phyloP scores from a whole-genome alignment of 2,888 invertebrate species.

The Melanchra persicariae region DNA sequence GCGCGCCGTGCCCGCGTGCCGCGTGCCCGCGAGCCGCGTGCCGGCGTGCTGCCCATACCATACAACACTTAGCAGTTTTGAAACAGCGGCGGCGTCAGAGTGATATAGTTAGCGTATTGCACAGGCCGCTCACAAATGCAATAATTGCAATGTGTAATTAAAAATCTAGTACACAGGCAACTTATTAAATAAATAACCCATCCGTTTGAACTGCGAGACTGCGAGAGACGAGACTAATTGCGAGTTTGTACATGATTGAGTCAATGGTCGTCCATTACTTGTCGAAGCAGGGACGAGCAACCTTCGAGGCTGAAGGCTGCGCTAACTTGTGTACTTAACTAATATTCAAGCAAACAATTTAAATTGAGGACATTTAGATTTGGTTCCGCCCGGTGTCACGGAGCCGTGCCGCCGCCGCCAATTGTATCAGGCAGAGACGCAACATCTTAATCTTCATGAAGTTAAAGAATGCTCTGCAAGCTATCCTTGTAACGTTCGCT shows the following conservation, averaged over 20 bases:
- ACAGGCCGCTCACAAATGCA: conserved; percentile 47
- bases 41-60: conserved; percentile 27
- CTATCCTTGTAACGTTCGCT: conserved; percentile 12
- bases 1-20: conserved; percentile 16
- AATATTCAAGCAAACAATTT: conserved; percentile 58
- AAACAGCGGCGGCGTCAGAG: conserved; percentile 40
- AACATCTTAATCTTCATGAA: conserved; percentile 16
- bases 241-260: conserved; percentile 18
- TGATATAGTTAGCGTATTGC: conserved; percentile 58
- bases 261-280: conserved; percentile 22
- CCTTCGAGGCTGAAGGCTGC: conserved; percentile 61
- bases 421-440: conserved; percentile 36
- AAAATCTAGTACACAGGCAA: conserved; percentile 56
- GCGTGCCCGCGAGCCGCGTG: conserved; percentile 10
- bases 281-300: conserved; percentile 42
- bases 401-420: conserved; percentile 29
- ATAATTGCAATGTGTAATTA: conserved; percentile 57
- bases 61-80: conserved; percentile 48
- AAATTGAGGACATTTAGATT: conserved; percentile 65
- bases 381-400: conserved; percentile 63
- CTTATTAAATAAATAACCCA: conserved; percentile 46
- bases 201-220: conserved; percentile 23
- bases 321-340: conserved; percentile 54
- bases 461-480: conserved; percentile 2
- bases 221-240: conserved; percentile 39